Evolutionary conservation across 2,888 invertebrate species (phyloP).

Genomic region (Athrips mouffetella): DNA sequence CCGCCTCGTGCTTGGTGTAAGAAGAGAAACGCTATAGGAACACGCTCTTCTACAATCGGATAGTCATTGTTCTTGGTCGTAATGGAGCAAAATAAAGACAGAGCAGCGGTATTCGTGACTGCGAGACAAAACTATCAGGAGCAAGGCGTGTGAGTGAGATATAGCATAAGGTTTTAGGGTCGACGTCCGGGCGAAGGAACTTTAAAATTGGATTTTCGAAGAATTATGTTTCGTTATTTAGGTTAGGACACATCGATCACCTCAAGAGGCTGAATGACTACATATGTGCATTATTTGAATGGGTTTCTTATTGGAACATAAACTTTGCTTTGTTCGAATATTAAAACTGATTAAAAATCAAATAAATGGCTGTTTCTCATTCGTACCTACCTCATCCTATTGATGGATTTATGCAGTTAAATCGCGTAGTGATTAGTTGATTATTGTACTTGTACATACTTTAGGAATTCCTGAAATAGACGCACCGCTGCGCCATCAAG

Average conservation of each 20-base stretch:
- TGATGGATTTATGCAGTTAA: too few relatives aligned
- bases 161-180: constrained; percentile 68
- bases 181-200: constrained; percentile 73
- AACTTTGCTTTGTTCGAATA: too few relatives aligned
- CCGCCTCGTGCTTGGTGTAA: constrained; percentile 29
- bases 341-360: too few relatives aligned
- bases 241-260: constrained; percentile 58
- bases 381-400: too few relatives aligned
- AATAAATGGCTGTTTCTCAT: too few relatives aligned
- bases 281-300: background rate
- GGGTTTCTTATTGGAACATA: too few relatives aligned
- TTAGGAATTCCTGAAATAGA: background rate
- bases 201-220: constrained; percentile 68
- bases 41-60: constrained; percentile 56
- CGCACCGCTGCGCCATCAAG: constrained; percentile 7
- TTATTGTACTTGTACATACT: too few relatives aligned
- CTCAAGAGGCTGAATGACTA: constrained; percentile 31
- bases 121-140: constrained; percentile 57
- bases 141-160: constrained; percentile 50
- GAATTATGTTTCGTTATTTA: constrained; percentile 53
- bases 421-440: too few relatives aligned
- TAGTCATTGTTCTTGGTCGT: constrained; percentile 75
- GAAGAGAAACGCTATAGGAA: constrained; percentile 63
- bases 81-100: constrained; percentile 77
- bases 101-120: constrained; percentile 77